A percentile compares a stretch with the other conserved stretches of the same genome.
These are phyloP conservation scores for Hirtodrosophila duncani DNA, from an alignment of 2,888 invertebrate species.

Conservation along the genomic window DNA sequence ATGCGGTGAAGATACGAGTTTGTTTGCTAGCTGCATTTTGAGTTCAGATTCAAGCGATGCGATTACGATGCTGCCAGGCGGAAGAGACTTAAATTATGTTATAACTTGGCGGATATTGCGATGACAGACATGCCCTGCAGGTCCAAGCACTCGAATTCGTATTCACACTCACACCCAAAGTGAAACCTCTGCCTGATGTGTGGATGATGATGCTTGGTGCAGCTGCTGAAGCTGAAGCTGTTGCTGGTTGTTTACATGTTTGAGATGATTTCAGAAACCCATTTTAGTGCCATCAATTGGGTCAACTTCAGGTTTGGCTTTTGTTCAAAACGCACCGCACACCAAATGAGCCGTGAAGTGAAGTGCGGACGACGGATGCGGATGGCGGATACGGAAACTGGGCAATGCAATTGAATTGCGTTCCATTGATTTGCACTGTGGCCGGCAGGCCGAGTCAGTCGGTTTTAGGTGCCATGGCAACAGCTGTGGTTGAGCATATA, in stretches of 20 bases:
- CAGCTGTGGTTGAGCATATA: slow-evolving; percentile 44
- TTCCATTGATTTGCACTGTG: slow-evolving; percentile 44
- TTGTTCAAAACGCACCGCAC: slow-evolving; percentile 32
- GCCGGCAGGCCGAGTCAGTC: slow-evolving; percentile 37
- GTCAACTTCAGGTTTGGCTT: slow-evolving; percentile 27
- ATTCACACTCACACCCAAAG: background rate
- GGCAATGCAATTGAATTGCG: slow-evolving; percentile 28
- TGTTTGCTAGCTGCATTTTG: slow-evolving; percentile 28
- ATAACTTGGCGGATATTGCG: slow-evolving; percentile 45
- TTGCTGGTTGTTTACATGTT: slow-evolving; percentile 25
- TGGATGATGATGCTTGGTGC: background rate
- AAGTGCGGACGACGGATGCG: slow-evolving; percentile 25
- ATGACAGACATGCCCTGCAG: slow-evolving; percentile 4
- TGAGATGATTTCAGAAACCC: slow-evolving; percentile 3
- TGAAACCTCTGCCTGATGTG: background rate
- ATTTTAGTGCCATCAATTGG: slow-evolving; percentile 51
- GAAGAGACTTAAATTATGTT: slow-evolving; percentile 67
- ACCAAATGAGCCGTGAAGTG: slow-evolving; percentile 55
- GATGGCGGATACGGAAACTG: slow-evolving; percentile 23
- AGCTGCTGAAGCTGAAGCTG: slow-evolving; percentile 6
- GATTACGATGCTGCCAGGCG: slow-evolving; percentile 56
- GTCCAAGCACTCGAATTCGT: background rate
- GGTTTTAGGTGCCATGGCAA: slow-evolving; percentile 22
- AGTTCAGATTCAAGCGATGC: slow-evolving; percentile 2
- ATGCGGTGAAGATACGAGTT: background rate